A percentile compares a stretch with the other conserved stretches of the same genome.
Evolutionary conservation across 2,797 vertebrate genomes (phyloP).

Genomic region (Sorex maritimensis): DNA sequence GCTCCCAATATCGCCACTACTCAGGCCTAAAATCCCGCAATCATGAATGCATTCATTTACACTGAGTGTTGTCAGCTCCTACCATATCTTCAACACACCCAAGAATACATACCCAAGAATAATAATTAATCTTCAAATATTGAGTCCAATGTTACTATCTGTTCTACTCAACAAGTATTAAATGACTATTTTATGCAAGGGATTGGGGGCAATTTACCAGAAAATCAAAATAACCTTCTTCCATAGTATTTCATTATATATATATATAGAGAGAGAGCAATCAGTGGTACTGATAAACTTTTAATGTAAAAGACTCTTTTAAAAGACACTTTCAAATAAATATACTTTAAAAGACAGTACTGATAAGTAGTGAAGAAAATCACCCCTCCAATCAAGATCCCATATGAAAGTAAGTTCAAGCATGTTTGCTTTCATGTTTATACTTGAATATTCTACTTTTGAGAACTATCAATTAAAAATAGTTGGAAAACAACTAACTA

Average conservation of each 20-base stretch:
- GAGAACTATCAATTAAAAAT: background rate
- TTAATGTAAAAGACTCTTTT: background rate
- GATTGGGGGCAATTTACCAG: background rate
- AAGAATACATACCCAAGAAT: constrained; percentile 48
- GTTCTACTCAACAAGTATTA: constrained; percentile 43
- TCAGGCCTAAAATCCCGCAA: constrained; percentile 5
- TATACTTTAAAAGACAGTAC: background rate
- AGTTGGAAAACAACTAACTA: background rate
- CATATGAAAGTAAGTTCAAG: background rate
- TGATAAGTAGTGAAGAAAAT: constrained; percentile 3
- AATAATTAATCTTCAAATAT: constrained; percentile 53
- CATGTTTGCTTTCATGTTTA: background rate
- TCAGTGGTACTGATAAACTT: background rate
- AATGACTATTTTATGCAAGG: constrained; percentile 34
- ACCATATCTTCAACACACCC: constrained; percentile 45
- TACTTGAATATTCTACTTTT: background rate
- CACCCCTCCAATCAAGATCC: background rate
- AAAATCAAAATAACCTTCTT: constrained; percentile 3
- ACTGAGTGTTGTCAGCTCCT: background rate
- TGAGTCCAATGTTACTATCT: background rate
- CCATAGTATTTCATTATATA: background rate
- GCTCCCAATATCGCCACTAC: background rate
- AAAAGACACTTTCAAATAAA: constrained; percentile 8
- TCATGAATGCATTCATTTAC: constrained; percentile 29
- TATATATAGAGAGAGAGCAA: no score